Conservation (phyloP, 2,113 vertebrate genomes). For the Ammospiza nelsoni region DNA sequence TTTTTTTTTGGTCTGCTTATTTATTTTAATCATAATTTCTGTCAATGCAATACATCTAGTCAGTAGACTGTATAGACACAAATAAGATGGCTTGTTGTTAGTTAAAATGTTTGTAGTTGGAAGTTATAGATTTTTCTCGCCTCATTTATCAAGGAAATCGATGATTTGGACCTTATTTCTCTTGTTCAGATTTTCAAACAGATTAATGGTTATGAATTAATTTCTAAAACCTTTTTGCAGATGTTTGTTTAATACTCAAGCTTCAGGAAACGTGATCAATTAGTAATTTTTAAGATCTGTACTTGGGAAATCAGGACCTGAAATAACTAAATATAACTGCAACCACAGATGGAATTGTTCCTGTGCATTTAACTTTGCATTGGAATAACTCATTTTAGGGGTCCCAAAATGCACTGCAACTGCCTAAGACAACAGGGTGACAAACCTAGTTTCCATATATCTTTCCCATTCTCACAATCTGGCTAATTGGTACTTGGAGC, state of each 20-base stretch:
- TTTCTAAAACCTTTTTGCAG: background rate
- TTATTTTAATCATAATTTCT: background rate
- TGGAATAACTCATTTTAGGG: background rate
- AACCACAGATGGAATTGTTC: background rate
- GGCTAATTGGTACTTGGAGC: background rate
- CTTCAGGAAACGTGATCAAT: background rate
- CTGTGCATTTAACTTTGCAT: background rate
- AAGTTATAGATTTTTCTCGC: accelerated
- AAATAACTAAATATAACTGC: background rate
- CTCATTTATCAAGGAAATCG: background rate
- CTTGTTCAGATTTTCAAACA: background rate
- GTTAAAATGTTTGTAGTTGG: background rate
- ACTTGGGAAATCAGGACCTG: background rate
- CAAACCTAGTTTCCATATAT: background rate
- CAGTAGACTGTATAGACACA: background rate
- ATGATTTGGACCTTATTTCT: background rate
- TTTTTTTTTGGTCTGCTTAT: background rate
- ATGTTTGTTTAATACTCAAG: background rate
- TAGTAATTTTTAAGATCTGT: background rate
- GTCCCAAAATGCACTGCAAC: background rate
- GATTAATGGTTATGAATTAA: background rate
- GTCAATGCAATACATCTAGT: background rate
- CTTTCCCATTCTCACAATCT: background rate
- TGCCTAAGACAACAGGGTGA: background rate
- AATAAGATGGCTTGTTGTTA: background rate